Base-by-base conservation (phyloP, 2,797 vertebrate species). In the Echiichthys vipera region DNA sequence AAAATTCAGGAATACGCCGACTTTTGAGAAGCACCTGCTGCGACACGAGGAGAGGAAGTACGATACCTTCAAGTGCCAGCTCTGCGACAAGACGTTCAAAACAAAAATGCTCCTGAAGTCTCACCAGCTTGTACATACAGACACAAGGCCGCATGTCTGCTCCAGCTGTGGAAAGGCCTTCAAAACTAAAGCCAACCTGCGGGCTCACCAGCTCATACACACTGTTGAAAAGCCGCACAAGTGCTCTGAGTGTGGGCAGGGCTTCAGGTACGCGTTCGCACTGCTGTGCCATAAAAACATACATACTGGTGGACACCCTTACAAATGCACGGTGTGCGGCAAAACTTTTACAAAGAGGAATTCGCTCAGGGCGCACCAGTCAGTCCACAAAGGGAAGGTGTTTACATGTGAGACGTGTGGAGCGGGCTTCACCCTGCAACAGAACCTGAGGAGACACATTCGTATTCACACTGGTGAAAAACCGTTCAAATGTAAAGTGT, bases 401-500 rank as follows among this genome's bases (percentile, higher is more conserved):
- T 92, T 89, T 5, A 89, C 84, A 0, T 93, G 92, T 0, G 91
- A 93, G 81, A 87, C 69, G 0, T 93, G 92, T 0, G 91, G 91
- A 0, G 89, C 84, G 0, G 84, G 87, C 1, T 93, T 93, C 80
- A 91, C 90, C 0, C 78, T 91, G 0, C 86, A 65, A 12, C 87
- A 91, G 42, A 93, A 92, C 81, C 86, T 93, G 29, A 89, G 78
- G 83, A 80, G 90, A 30, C 91, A 93, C 88, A 57, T 81, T 0
- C 90, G 89, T 0, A 89, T 92, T 5, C 92, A 93, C 87, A 92
- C 92, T 0, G 93, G 92, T 0, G 94, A 94, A 27, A 92, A 86
- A 47, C 94, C 95, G 0, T 94, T 92, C 5, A 71, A 71, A 1
- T 95, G 95, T 7, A 80, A 92, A 62, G 80, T 94, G n/a, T 95